Evolutionary conservation across 1,140 invertebrate species (phyloP).

Genomic region (Homarus americanus): DNA sequence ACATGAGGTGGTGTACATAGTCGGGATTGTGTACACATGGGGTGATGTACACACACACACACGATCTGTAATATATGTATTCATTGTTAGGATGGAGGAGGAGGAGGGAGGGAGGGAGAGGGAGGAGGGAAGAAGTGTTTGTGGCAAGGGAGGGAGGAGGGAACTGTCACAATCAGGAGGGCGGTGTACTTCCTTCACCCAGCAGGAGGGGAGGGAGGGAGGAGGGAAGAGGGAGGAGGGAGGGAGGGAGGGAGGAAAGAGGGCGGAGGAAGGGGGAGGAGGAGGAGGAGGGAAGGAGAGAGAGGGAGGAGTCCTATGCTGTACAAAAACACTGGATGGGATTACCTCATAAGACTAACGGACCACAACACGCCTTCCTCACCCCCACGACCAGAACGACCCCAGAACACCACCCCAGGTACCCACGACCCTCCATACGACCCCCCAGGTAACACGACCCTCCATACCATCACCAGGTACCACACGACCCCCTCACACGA

Average conservation of each 20-base stretch:
- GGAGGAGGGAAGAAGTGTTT: too few species aligned
- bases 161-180: background rate
- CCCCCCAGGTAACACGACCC: too few species aligned
- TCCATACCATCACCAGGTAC: too few species aligned
- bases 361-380: too few species aligned
- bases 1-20: conserved; percentile 7
- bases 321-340: too few species aligned
- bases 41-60: background rate
- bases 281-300: background rate
- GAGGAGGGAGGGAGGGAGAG: conserved; percentile 6
- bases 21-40: background rate
- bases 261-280: background rate
- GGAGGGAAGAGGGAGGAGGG: background rate
- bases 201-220: background rate
- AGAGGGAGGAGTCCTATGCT: background rate
- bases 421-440: too few species aligned
- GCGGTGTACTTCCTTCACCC: background rate
- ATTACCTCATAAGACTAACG: too few species aligned
- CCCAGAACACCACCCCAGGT: too few species aligned
- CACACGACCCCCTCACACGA: too few species aligned
- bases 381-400: too few species aligned
- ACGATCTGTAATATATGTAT: background rate
- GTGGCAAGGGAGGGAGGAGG: background rate
- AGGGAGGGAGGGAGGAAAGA: background rate
- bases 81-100: background rate